phyloP scores from a whole-genome alignment of 2,888 invertebrate genomes.

The Drosophila mimetica region DNA sequence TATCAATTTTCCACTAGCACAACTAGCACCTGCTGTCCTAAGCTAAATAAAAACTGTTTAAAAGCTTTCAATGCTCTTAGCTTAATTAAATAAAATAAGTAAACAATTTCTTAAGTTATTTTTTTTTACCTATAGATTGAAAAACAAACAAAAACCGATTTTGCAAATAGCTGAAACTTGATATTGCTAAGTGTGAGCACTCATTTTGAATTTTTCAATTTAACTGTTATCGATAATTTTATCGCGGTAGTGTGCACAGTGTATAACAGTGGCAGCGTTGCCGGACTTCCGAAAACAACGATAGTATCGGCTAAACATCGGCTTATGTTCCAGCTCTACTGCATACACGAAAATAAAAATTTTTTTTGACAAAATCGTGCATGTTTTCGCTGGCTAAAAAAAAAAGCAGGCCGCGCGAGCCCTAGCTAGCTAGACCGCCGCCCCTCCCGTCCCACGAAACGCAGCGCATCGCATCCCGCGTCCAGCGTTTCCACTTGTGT shows the following conservation, averaged over 20 bases:
- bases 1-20: too few relatives aligned
- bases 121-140: too few relatives aligned
- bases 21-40: too few relatives aligned
- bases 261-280: not conserved
- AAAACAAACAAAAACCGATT: too few relatives aligned
- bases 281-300: not conserved
- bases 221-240: not conserved
- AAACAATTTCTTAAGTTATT: too few relatives aligned
- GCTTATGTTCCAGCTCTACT: constrained; percentile 29
- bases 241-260: not conserved
- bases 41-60: too few relatives aligned
- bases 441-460: constrained; percentile 22
- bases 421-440: constrained; percentile 19
- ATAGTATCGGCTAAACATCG: not conserved
- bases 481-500: constrained; percentile 47
- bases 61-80: too few relatives aligned
- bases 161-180: not conserved
- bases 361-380: constrained; percentile 60
- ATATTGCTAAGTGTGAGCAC: not conserved
- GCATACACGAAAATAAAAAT: constrained; percentile 67
- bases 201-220: not conserved
- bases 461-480: constrained; percentile 28
- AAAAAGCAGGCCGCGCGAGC: constrained; percentile 26
- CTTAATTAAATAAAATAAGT: too few relatives aligned
- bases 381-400: constrained; percentile 61